phyloP scores from a whole-genome alignment of 1,140 invertebrate genomes.

The Arctopsyche grandis region DNA sequence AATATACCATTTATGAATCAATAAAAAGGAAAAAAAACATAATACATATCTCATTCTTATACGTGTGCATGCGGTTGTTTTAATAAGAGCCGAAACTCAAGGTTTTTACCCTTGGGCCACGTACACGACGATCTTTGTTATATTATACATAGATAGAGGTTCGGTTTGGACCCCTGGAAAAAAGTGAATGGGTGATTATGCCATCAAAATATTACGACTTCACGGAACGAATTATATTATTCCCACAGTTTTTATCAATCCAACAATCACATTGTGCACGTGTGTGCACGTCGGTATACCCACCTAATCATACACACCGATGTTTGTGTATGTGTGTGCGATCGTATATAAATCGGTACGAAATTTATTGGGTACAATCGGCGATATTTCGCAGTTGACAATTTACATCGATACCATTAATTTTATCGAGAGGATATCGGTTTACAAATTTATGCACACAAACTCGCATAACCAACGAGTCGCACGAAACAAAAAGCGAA shows the following conservation, averaged over 20 bases:
- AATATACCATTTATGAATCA: conserved; percentile 30
- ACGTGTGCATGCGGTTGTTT: conserved; percentile 21
- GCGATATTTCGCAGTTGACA: conserved; percentile 27
- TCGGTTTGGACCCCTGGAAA: conserved; percentile 1
- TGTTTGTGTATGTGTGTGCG: not conserved
- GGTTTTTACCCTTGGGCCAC: conserved; percentile 24
- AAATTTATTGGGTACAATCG: conserved; percentile 21
- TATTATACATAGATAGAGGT: conserved; percentile 18
- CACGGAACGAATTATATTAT: conserved; percentile 23
- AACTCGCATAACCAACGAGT: not conserved
- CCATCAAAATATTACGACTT: conserved; percentile 31
- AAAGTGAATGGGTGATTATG: conserved; percentile 30
- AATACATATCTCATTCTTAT: conserved; percentile 16
- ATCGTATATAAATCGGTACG: not conserved
- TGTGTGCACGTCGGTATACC: not conserved
- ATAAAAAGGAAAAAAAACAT: conserved; percentile 18
- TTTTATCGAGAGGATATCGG: conserved; percentile 30
- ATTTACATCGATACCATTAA: conserved; percentile 31
- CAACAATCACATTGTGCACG: not conserved
- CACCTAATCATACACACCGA: not conserved
- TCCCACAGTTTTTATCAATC: conserved; percentile 25
- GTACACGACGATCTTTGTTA: conserved; percentile 15
- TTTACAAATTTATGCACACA: conserved; percentile 31
- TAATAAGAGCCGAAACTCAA: conserved; percentile 6
- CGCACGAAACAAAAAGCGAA: conserved; percentile 1